Evolutionary conservation across 35 echinoderm and acorn worm genomes (phyloP).

Genomic region (Eucidaris tribuloides): DNA sequence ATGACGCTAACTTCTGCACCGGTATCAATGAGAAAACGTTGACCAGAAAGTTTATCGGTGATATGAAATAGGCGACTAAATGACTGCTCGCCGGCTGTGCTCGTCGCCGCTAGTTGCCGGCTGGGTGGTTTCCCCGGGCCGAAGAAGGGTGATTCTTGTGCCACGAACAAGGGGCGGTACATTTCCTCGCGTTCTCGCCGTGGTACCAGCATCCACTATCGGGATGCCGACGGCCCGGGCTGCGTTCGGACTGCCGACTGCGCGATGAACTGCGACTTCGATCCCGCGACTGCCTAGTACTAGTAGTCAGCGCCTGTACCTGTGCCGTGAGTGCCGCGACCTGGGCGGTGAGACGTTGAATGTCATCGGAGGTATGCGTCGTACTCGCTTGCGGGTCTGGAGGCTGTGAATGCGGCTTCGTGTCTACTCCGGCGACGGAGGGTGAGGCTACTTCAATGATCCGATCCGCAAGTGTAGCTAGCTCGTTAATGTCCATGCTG

Average conservation of each 20-base stretch:
- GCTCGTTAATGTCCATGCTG: background rate
- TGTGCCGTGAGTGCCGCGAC: background rate
- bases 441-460: conserved; percentile 8
- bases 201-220: too few species aligned
- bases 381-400: background rate
- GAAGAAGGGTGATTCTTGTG: too few species aligned
- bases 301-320: background rate
- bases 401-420: too few species aligned
- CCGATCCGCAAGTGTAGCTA: conserved; percentile 14
- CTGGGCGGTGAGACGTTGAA: background rate
- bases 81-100: background rate
- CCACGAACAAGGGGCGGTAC: too few species aligned
- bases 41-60: conserved; percentile 6
- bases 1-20: background rate
- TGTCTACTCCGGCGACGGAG: background rate
- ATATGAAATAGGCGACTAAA: conserved; percentile 3
- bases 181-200: too few species aligned
- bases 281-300: background rate
- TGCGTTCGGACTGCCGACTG: too few species aligned
- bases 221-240: too few species aligned
- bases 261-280: background rate
- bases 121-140: background rate
- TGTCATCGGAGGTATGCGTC: background rate
- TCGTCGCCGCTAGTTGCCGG: background rate
- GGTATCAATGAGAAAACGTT: conserved; percentile 1